These are phyloP conservation scores for Heliornis fulica DNA, from an alignment of 2,113 vertebrate species.

Conservation along the genomic window DNA sequence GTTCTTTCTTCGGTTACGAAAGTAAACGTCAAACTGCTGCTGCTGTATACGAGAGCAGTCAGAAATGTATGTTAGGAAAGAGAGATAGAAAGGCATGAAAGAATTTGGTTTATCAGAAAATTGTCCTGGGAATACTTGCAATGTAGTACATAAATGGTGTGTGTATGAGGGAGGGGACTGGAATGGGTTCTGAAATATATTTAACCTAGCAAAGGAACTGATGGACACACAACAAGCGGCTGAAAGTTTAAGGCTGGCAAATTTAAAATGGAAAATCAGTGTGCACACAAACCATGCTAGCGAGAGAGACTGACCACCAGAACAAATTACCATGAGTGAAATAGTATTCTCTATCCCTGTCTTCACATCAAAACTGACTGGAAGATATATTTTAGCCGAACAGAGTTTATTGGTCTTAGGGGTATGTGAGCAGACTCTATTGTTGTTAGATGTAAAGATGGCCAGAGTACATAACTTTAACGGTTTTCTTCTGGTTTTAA, in stretches of 20 bases:
- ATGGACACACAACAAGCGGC: neutral
- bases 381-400: neutral
- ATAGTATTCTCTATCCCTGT: neutral
- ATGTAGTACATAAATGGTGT: neutral
- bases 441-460: neutral
- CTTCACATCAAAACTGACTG: neutral
- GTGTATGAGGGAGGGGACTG: rapidly evolving
- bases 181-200: neutral
- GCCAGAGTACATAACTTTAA: neutral
- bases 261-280: neutral
- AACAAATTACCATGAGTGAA: neutral
- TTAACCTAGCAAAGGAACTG: neutral
- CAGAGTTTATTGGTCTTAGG: neutral
- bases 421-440: neutral
- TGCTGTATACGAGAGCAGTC: neutral
- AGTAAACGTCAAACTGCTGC: neutral
- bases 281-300: neutral
- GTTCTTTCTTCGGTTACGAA: neutral
- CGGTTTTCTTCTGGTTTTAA: neutral
- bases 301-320: neutral
- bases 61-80: neutral
- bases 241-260: neutral
- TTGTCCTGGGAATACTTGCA: neutral
- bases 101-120: neutral
- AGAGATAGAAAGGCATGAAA: neutral